Evolutionary conservation across 1,140 invertebrate genomes (phyloP).

Genomic region (Camponotus floridanus): DNA sequence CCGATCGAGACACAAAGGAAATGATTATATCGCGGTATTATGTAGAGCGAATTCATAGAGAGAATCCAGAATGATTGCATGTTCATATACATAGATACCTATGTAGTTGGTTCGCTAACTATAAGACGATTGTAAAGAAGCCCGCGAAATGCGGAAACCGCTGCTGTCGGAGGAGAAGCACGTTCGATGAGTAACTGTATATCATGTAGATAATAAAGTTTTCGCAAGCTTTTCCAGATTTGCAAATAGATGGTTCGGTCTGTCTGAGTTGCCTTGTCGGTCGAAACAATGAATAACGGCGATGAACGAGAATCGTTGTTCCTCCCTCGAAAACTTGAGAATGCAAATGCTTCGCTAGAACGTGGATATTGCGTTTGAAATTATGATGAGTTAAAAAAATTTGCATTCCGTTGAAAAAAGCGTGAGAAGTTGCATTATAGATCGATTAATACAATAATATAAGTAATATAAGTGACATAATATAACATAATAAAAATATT

Average conservation of each 20-base stretch:
- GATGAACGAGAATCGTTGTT: conserved; percentile 2
- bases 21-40: conserved; percentile 3
- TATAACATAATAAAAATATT: neutral
- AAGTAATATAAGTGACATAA: neutral
- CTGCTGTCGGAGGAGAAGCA: neutral
- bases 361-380: neutral
- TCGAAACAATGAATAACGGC: conserved; percentile 26
- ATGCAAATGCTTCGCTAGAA: conserved; percentile 13
- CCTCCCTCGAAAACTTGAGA: conserved; percentile 12
- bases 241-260: conserved; percentile 30
- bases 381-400: neutral
- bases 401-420: neutral
- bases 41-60: neutral
- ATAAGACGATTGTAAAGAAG: conserved; percentile 1
- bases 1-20: neutral
- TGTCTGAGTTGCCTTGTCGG: neutral
- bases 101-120: conserved; percentile 2
- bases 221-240: conserved; percentile 27
- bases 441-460: neutral
- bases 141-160: neutral
- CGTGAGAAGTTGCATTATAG: neutral
- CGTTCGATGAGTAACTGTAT: neutral
- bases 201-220: neutral
- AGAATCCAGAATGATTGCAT: neutral
- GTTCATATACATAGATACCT: neutral